Base-by-base conservation (phyloP, 2,888 invertebrate species). In the Heliconius ismenius region DNA sequence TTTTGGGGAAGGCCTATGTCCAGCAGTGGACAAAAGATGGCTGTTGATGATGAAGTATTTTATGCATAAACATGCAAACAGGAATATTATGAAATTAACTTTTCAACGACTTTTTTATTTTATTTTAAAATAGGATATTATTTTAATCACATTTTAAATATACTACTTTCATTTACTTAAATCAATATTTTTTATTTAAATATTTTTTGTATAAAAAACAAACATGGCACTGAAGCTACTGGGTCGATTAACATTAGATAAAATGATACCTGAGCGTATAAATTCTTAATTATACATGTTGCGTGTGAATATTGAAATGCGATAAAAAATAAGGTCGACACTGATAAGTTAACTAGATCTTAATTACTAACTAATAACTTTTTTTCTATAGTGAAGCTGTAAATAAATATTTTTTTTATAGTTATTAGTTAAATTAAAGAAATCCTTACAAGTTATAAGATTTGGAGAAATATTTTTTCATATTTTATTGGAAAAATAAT, bases 271-370 rank as follows among this genome's bases (percentile, higher is more conserved):
- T 43, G 24, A 18, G 9, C 24, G n/a, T 39, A 18, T 21, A 69
- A 32, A 7, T 49, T 62, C 18, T 58, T 58, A n/a, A 70, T 54
- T 28, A 58, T 32, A 36, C 32, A 32, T n/a, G 24, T 13, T 36
- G n/a, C 18, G 24, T 36, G 21, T 39, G 6, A 74, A 26, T 77
- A 74, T 73, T 68, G 24, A 74, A 49, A 74, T 43, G 68, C 63
- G 79, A 79, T 78, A 76, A 75, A 65, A 69, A 76, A 76, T 74
- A 76, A 79, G 79, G 79, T 74, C 70, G 70, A 1, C 39, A 72
- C 28, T 75, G 74, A 77, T 76, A 72, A 65, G 68, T 10, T 74
- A 67, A 75, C 58, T 73, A 68, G 43, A 68, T 68, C 49, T 39
- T 39, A 62, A 73, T 60, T 28, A 74, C 28, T 28, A 28, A 28